Evolutionary conservation across 2,888 invertebrate species (phyloP).

Genomic region (Nymphalis urticae): DNA sequence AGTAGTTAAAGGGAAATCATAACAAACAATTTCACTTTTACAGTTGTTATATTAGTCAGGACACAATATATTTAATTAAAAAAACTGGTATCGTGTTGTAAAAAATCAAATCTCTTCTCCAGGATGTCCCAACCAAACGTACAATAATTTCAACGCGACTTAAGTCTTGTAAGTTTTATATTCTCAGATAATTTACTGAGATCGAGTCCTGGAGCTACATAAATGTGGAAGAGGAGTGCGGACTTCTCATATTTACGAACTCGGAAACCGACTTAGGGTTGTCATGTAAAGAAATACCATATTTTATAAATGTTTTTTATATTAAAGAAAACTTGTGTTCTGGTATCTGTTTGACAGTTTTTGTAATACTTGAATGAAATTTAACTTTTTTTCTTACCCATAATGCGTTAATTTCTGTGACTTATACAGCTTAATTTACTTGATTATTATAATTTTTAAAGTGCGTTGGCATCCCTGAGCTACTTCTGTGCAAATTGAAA

Average conservation of each 20-base stretch:
- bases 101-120: not conserved
- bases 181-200: slow-evolving; percentile 14
- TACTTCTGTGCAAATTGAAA: slow-evolving; percentile 19
- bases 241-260: slow-evolving; percentile 5
- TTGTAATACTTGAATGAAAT: too few relatives aligned
- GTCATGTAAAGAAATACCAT: not conserved
- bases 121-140: not conserved
- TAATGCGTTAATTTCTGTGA: too few relatives aligned
- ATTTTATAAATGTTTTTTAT: not conserved
- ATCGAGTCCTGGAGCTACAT: slow-evolving; percentile 12
- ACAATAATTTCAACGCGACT: not conserved
- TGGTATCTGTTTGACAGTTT: too few relatives aligned
- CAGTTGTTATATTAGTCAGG: too few relatives aligned
- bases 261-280: not conserved
- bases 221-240: slow-evolving; percentile 13
- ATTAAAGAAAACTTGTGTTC: too few relatives aligned
- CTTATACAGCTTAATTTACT: not conserved
- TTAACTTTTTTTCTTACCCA: too few relatives aligned
- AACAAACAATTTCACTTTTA: too few relatives aligned
- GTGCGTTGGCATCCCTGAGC: not conserved
- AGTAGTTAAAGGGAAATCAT: too few relatives aligned
- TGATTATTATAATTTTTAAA: not conserved
- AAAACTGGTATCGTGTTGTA: too few relatives aligned
- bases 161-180: slow-evolving; percentile 1
- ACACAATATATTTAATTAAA: too few relatives aligned